Conservation (phyloP, 2,113 vertebrate genomes). For the Gobiocypris rarus region DNA sequence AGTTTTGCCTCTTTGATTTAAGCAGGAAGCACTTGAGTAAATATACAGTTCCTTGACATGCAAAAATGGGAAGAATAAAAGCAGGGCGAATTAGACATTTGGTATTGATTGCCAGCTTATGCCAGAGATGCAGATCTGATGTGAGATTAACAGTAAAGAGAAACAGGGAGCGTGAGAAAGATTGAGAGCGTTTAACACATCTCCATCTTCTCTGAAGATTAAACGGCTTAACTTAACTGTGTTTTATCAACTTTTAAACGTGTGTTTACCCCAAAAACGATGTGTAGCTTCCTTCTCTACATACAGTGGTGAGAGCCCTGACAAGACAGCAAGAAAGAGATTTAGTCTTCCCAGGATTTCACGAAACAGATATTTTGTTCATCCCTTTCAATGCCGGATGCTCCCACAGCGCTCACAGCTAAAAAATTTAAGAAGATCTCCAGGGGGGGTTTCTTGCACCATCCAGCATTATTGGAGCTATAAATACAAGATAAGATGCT, state of each 20-base stretch:
- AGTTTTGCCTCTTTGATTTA: slow-evolving; percentile 65
- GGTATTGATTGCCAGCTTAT: slow-evolving; percentile 66
- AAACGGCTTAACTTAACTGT: slow-evolving; percentile 63
- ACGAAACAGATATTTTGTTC: slow-evolving; percentile 6
- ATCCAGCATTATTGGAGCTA: slow-evolving; percentile 14
- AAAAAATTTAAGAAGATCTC: slow-evolving; percentile 19
- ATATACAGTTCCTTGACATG: slow-evolving; percentile 51
- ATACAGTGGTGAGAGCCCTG: neutral
- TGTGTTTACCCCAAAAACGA: neutral
- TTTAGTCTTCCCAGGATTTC: slow-evolving; percentile 14
- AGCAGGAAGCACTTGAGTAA: slow-evolving; percentile 62
- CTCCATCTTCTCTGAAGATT: slow-evolving; percentile 64
- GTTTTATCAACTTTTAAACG: slow-evolving; percentile 55
- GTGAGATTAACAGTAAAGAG: neutral
- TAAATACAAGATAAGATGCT: slow-evolving; percentile 36
- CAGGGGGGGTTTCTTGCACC: neutral
- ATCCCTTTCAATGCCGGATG: neutral
- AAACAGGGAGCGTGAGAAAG: slow-evolving; percentile 56
- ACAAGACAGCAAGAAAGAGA: slow-evolving; percentile 8
- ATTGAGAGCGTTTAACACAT: slow-evolving; percentile 64
- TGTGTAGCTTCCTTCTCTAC: neutral
- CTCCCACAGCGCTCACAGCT: neutral
- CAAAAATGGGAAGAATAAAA: slow-evolving; percentile 23
- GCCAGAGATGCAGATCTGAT: slow-evolving; percentile 64
- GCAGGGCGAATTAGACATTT: slow-evolving; percentile 61